Evolutionary conservation across 2,888 invertebrate genomes (phyloP).

Genomic region (Drosophila dives): DNA sequence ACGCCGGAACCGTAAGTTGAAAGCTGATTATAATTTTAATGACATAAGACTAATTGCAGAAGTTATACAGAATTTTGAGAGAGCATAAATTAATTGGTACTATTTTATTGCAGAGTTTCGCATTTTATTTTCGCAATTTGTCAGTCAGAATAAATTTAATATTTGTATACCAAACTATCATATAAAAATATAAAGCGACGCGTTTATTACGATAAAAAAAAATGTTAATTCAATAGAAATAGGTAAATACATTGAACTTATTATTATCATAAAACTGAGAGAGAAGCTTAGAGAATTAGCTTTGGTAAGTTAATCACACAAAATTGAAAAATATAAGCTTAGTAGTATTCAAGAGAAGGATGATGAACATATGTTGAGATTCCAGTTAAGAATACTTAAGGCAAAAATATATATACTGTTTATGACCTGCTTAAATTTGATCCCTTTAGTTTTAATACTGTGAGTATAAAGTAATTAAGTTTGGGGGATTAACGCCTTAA

Average conservation of each 20-base stretch:
- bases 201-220: not conserved
- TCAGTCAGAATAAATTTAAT: not conserved
- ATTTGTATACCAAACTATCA: too few relatives aligned
- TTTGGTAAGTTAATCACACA: not conserved
- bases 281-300: not conserved
- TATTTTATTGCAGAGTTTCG: not conserved
- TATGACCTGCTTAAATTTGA: too few relatives aligned
- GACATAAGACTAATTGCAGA: not conserved
- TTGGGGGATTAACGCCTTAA: not conserved
- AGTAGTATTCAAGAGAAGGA: not conserved
- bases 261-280: not conserved
- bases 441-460: not conserved
- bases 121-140: not conserved
- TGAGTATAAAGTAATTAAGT: not conserved
- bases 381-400: not conserved
- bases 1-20: constrained; percentile 89
- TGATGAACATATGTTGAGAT: not conserved
- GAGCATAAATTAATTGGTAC: not conserved
- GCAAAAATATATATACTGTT: too few relatives aligned
- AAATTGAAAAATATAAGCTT: not conserved
- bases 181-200: not conserved
- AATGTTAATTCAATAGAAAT: not conserved
- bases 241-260: not conserved
- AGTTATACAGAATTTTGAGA: not conserved
- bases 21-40: not conserved